Percentiles rank a stretch among this genome's conserved stretches.
Conservation (phyloP, 2,888 invertebrate genomes). For the Oscheius sp. region DNA sequence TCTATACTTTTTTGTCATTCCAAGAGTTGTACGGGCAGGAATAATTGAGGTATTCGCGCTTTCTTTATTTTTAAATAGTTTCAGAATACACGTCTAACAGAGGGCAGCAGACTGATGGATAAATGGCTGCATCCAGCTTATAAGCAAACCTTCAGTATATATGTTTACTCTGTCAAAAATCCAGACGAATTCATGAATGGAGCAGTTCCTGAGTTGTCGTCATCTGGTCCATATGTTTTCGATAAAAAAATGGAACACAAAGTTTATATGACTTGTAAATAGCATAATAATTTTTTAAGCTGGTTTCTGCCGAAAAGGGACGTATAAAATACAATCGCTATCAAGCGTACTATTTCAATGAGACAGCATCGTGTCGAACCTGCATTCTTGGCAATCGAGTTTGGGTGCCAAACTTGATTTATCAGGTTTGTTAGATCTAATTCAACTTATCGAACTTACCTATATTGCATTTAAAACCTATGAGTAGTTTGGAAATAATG, state of each 20-base stretch:
- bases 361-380: slow-evolving; percentile 66
- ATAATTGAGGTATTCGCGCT: slow-evolving; percentile 41
- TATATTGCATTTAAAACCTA: too few relatives aligned
- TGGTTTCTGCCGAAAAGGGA: slow-evolving; percentile 63
- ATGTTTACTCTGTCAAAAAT: slow-evolving; percentile 71
- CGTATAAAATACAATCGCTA: slow-evolving; percentile 63
- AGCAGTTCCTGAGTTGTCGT: slow-evolving; percentile 62
- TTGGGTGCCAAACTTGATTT: slow-evolving; percentile 69
- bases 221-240: slow-evolving; percentile 72
- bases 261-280: slow-evolving; percentile 38
- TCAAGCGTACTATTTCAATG: slow-evolving; percentile 63
- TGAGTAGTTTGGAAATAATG: too few relatives aligned
- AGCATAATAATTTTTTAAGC: slow-evolving; percentile 39
- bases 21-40: slow-evolving; percentile 43
- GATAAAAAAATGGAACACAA: slow-evolving; percentile 67
- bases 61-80: background rate
- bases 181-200: slow-evolving; percentile 71
- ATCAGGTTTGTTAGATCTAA: slow-evolving; percentile 46
- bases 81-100: slow-evolving; percentile 63
- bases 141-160: slow-evolving; percentile 57
- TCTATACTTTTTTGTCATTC: slow-evolving; percentile 49
- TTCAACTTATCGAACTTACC: too few relatives aligned
- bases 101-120: slow-evolving; percentile 59
- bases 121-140: slow-evolving; percentile 70
- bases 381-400: slow-evolving; percentile 70